Conservation (phyloP, 2,113 vertebrate species). For the Cervus canadensis region DNA sequence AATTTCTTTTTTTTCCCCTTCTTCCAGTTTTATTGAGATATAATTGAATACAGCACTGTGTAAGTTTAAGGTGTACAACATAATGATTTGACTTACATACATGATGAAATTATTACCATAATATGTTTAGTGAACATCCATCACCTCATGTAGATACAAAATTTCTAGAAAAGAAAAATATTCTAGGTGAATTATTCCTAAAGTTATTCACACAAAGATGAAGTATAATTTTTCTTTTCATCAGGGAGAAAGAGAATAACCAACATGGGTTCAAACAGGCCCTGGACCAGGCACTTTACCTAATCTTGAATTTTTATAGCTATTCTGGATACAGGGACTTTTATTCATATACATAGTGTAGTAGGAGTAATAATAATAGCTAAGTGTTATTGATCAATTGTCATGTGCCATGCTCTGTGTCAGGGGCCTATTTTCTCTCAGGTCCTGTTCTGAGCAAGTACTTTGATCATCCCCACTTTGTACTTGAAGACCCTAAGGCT, state of each 20-base stretch:
- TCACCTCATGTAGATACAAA: not conserved
- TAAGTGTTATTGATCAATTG: not conserved
- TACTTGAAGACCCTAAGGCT: not conserved
- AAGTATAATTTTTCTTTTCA: not conserved
- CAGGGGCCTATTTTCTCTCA: not conserved
- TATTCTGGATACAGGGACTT: not conserved
- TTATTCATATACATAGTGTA: not conserved
- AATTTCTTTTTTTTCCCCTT: not conserved
- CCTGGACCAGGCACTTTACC: not conserved
- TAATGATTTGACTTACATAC: not conserved
- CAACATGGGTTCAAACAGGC: not conserved
- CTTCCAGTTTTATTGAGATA: not conserved
- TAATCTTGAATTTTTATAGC: not conserved
- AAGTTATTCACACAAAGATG: not conserved
- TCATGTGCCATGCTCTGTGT: not conserved
- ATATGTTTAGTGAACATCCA: not conserved
- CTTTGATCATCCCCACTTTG: not conserved
- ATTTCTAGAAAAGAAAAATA: not conserved
- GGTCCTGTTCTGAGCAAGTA: not conserved
- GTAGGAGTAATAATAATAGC: not conserved
- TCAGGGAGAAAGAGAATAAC: not conserved
- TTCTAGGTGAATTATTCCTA: not conserved
- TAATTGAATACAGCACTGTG: not conserved
- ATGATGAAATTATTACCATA: not conserved
- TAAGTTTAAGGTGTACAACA: not conserved